Conservation (phyloP, 92 coral and sea anemone species). For the Bergia puertoricense region DNA sequence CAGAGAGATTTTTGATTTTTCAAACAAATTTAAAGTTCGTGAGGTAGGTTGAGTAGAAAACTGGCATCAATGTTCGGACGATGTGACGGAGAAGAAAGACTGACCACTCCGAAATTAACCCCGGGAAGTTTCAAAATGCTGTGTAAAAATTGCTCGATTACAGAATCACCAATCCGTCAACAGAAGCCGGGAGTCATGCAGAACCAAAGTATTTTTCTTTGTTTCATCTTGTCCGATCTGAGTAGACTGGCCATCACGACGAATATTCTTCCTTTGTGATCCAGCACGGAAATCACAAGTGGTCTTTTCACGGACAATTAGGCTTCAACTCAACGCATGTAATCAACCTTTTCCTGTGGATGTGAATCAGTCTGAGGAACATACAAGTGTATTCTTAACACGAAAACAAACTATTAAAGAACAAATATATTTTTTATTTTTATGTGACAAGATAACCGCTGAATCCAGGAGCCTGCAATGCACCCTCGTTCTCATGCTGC, state of each 20-base stretch:
- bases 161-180: slow-evolving; percentile 5
- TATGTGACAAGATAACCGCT: slow-evolving; percentile 57
- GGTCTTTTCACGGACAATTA: not conserved
- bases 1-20: not conserved
- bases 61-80: not conserved
- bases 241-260: not conserved
- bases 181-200: slow-evolving; percentile 20
- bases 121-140: slow-evolving; percentile 3
- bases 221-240: slow-evolving; percentile 1
- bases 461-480: slow-evolving; percentile 58
- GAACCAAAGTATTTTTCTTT: slow-evolving; percentile 18
- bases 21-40: not conserved
- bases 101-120: not conserved
- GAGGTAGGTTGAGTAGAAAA: not conserved
- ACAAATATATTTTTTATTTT: slow-evolving; percentile 36
- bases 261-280: not conserved
- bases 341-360: not conserved
- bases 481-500: slow-evolving; percentile 55
- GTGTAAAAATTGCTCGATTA: slow-evolving; percentile 15
- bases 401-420: slow-evolving; percentile 11
- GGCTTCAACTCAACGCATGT: not conserved
- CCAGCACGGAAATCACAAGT: not conserved
- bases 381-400: not conserved
- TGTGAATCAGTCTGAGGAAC: not conserved
- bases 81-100: not conserved